Conservation (phyloP, 2,888 invertebrate genomes). For the Phragmatobia fuliginosa region DNA sequence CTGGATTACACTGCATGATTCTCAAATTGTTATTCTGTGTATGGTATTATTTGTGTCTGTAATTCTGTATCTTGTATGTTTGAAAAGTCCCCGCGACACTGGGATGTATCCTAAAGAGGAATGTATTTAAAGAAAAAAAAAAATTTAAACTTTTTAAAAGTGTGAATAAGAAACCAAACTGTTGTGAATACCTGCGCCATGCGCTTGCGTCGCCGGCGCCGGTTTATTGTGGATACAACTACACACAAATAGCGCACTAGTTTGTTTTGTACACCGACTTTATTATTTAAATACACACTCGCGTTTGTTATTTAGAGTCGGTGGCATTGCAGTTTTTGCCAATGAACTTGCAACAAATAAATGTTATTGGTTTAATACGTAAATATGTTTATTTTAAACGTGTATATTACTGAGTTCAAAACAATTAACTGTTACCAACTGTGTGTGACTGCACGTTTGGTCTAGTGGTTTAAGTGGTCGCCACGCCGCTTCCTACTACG, state of each 20-base stretch:
- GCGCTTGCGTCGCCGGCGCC: conserved; percentile 34
- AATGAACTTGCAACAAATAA: conserved; percentile 9
- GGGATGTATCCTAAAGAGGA: too few species aligned
- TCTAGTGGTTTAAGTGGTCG: too few species aligned
- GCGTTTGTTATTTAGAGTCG: conserved; percentile 26
- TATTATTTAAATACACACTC: conserved; percentile 41
- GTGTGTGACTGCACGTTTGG: too few species aligned
- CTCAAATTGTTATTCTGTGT: too few species aligned
- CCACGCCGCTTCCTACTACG: too few species aligned
- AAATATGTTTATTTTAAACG: background rate
- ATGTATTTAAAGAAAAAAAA: too few species aligned
- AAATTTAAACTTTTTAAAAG: background rate
- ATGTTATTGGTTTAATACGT: background rate
- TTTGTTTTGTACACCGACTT: conserved; percentile 36
- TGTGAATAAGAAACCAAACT: conserved; percentile 17
- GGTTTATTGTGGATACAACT: conserved; percentile 37
- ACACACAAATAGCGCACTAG: conserved; percentile 40
- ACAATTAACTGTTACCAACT: background rate
- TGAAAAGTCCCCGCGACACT: too few species aligned
- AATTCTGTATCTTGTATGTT: too few species aligned
- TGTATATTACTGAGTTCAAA: background rate
- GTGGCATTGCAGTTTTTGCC: conserved; percentile 29
- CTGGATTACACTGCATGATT: too few species aligned
- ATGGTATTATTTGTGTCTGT: too few species aligned
- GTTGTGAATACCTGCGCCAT: conserved; percentile 34